Evolutionary conservation across 1,140 invertebrate species (phyloP).

Genomic region (Periplaneta americana): DNA sequence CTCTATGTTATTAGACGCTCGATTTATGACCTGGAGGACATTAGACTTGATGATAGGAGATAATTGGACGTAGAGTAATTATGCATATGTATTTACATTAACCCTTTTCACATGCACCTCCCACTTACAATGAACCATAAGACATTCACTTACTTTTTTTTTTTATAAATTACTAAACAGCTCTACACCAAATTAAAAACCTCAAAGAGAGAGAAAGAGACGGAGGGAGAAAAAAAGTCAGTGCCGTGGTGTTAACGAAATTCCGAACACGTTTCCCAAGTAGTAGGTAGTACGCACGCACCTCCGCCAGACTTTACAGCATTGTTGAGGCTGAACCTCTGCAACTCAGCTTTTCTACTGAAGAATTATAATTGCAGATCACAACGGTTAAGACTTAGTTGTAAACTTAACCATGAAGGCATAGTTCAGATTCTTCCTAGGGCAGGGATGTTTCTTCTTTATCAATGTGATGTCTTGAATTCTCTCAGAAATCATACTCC

Average conservation of each 20-base stretch:
- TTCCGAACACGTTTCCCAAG: not conserved
- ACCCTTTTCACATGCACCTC: not conserved
- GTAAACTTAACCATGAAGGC: too few relatives aligned
- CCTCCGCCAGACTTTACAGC: not conserved
- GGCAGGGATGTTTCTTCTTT: too few relatives aligned
- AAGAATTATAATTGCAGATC: not conserved
- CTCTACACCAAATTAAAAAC: not conserved
- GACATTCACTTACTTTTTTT: too few relatives aligned
- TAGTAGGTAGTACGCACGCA: not conserved
- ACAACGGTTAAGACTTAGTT: too few relatives aligned
- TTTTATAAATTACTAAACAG: not conserved
- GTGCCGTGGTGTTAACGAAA: not conserved
- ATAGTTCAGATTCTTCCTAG: too few relatives aligned
- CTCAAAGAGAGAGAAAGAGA: too few relatives aligned
- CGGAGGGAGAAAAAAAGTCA: not conserved
- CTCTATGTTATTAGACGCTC: not conserved
- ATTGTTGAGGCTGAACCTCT: not conserved
- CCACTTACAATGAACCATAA: not conserved
- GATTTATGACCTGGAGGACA: not conserved
- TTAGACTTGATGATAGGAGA: not conserved
- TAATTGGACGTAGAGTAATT: not conserved
- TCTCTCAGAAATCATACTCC: too few relatives aligned
- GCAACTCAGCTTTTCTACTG: not conserved
- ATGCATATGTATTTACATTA: not conserved
- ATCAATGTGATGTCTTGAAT: too few relatives aligned